Conservation (phyloP, 2,797 vertebrate species). For the Lepidocolaptes lacrymiger region DNA sequence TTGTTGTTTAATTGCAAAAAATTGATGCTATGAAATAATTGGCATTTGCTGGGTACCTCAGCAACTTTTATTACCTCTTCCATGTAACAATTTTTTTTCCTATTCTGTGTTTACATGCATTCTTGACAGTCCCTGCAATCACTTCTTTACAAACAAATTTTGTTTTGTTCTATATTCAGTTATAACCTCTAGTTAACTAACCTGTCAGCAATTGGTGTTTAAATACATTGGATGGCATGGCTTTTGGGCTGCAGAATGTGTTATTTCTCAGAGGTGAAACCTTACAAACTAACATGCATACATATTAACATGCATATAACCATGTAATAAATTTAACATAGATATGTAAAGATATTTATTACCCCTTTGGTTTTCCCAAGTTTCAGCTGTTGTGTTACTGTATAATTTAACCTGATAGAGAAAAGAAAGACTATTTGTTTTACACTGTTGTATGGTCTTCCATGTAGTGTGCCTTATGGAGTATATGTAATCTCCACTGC, state of each 20-base stretch:
- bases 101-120: not conserved
- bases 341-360: not conserved
- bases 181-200: not conserved
- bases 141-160: not conserved
- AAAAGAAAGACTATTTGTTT: not conserved
- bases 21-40: not conserved
- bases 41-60: not conserved
- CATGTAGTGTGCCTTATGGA: no score
- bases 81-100: not conserved
- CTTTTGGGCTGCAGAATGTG: not conserved
- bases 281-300: not conserved
- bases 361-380: not conserved
- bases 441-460: not conserved
- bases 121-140: not conserved
- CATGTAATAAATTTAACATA: not conserved
- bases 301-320: not conserved
- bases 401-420: not conserved
- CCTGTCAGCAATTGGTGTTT: not conserved
- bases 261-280: not conserved
- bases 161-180: not conserved
- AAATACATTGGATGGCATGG: not conserved
- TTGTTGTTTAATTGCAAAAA: not conserved
- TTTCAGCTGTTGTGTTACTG: not conserved
- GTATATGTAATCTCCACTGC: not conserved
- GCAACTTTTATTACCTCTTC: not conserved